These are phyloP conservation scores for Bactericera cockerelli DNA, from an alignment of 1,140 invertebrate species.

Conservation along the genomic window DNA sequence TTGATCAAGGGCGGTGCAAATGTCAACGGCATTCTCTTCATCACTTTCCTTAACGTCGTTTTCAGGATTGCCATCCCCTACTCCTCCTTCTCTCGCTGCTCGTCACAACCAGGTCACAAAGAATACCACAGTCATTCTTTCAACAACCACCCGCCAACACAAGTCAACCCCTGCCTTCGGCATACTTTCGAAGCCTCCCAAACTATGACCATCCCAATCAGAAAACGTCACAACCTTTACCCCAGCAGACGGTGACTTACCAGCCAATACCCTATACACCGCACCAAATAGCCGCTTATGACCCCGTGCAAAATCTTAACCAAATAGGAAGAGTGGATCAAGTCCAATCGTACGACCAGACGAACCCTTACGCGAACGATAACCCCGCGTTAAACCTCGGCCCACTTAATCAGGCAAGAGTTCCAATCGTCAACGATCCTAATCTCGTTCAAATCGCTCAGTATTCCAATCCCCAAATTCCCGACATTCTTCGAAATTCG, in stretches of 20 bases:
- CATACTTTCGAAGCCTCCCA: not conserved
- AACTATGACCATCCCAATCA: not conserved
- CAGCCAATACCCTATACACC: not conserved
- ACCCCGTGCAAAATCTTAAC: not conserved
- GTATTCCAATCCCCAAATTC: not conserved
- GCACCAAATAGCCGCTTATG: not conserved
- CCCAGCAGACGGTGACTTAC: not conserved
- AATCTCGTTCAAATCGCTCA: not conserved
- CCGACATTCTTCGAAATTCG: not conserved
- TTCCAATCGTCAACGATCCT: not conserved
- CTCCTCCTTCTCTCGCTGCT: too few relatives aligned
- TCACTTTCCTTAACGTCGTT: too few relatives aligned
- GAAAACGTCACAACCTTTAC: not conserved
- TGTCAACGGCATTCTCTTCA: too few relatives aligned
- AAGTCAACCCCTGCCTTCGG: not conserved
- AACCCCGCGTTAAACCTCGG: too few relatives aligned
- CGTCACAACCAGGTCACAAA: not conserved
- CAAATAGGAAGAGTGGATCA: not conserved
- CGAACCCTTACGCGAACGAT: not conserved
- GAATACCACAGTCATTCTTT: not conserved
- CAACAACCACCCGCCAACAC: not conserved
- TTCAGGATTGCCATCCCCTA: too few relatives aligned
- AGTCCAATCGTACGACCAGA: not conserved
- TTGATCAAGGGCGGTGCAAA: too few relatives aligned
- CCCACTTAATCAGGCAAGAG: not conserved